phyloP scores from a whole-genome alignment of 2,113 vertebrate genomes.

The Acanthochromis polyacanthus region DNA sequence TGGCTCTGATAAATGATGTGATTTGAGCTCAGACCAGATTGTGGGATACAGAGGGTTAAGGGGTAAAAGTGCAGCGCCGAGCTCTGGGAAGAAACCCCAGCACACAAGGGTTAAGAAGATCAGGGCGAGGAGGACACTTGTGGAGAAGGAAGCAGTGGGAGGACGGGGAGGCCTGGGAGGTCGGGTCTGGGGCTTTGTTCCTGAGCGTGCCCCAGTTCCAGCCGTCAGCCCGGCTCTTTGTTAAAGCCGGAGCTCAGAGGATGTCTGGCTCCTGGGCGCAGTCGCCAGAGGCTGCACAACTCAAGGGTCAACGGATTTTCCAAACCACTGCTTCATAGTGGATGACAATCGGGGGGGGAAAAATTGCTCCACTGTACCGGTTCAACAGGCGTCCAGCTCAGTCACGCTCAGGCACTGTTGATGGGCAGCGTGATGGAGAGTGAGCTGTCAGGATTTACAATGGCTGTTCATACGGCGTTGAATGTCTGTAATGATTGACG shows the following conservation, averaged over 20 bases:
- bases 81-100: constrained; percentile 10
- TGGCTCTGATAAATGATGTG: too few species aligned
- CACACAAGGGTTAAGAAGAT: background rate
- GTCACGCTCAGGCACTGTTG: constrained; percentile 38
- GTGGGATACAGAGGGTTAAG: background rate
- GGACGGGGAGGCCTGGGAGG: constrained; percentile 36
- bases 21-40: too few species aligned
- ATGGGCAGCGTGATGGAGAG: constrained; percentile 46
- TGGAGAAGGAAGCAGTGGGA: constrained; percentile 16
- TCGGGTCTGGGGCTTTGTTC: constrained; percentile 73
- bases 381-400: constrained; percentile 66
- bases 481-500: background rate
- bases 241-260: constrained; percentile 57
- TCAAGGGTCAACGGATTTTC: constrained; percentile 74
- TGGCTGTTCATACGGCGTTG: background rate
- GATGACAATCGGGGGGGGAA: constrained; percentile 51
- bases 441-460: background rate
- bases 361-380: constrained; percentile 60
- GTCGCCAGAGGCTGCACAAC: constrained; percentile 55
- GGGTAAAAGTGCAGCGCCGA: constrained; percentile 57
- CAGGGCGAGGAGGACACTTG: constrained; percentile 8
- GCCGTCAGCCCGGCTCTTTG: constrained; percentile 69
- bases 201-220: constrained; percentile 73
- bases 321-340: constrained; percentile 62
- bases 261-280: constrained; percentile 62